Evolutionary conservation across 2,113 vertebrate genomes (phyloP).

Genomic region (Periophthalmus modestus): DNA sequence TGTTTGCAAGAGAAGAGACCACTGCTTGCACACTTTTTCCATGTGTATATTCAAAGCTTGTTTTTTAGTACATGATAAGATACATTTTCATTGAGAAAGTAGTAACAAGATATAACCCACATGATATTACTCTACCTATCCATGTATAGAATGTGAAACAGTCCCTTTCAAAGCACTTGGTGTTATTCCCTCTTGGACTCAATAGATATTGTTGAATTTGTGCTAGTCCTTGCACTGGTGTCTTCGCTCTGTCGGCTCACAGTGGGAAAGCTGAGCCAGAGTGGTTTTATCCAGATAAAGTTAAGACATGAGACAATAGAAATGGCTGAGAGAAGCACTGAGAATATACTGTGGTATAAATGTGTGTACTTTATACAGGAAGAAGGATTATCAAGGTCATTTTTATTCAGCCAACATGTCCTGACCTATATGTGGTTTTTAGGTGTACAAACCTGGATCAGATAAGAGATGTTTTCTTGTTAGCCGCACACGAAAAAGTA

Average conservation of each 20-base stretch:
- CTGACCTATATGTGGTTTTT: background rate
- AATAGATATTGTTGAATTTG: slow-evolving; percentile 42
- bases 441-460: background rate
- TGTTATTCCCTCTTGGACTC: slow-evolving; percentile 34
- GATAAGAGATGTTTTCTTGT: background rate
- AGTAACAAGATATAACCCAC: background rate
- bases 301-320: background rate
- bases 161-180: slow-evolving; percentile 10
- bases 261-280: slow-evolving; percentile 26
- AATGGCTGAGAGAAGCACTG: slow-evolving; percentile 1
- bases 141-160: slow-evolving; percentile 19
- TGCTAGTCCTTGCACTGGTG: slow-evolving; percentile 21
- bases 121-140: background rate
- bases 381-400: background rate
- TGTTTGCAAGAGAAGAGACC: too few relatives aligned
- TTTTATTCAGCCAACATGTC: background rate
- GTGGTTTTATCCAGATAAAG: slow-evolving; percentile 23
- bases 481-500: background rate
- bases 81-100: background rate
- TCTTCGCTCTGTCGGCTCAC: slow-evolving; percentile 23
- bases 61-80: background rate
- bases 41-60: background rate
- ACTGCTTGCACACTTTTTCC: background rate
- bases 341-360: slow-evolving; percentile 6
- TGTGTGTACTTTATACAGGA: background rate